Percentiles rank a stretch among this genome's conserved stretches.
Evolutionary conservation across 2,888 invertebrate species (phyloP).

Genomic region (Criorhina ranunculi): DNA sequence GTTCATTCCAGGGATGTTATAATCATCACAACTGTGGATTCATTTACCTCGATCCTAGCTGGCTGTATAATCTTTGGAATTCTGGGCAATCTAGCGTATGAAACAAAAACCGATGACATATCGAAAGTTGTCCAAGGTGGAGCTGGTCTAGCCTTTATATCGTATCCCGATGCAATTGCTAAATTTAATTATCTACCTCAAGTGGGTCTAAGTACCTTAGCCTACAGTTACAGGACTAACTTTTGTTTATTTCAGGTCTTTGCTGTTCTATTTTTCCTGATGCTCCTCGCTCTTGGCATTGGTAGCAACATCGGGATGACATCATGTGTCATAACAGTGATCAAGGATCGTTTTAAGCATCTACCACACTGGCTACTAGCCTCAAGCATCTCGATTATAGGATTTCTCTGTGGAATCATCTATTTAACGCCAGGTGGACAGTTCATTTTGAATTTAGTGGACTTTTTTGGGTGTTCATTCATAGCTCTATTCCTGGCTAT

Average conservation of each 20-base stretch:
- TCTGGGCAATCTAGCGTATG: slow-evolving; percentile 91
- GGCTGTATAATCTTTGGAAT: slow-evolving; percentile 94
- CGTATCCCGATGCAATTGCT: slow-evolving; percentile 87
- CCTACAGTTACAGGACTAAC: neutral
- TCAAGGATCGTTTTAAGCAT: slow-evolving; percentile 85
- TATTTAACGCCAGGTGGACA: slow-evolving; percentile 90
- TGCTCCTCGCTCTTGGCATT: slow-evolving; percentile 86
- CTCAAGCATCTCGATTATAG: slow-evolving; percentile 83
- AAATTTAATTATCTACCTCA: slow-evolving; percentile 86
- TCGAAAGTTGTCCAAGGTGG: slow-evolving; percentile 89
- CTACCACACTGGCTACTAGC: slow-evolving; percentile 86
- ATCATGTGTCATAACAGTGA: slow-evolving; percentile 84
- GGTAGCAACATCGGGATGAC: slow-evolving; percentile 85
- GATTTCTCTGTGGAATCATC: slow-evolving; percentile 87
- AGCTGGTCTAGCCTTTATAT: slow-evolving; percentile 92
- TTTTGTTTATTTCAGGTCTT: slow-evolving; percentile 82
- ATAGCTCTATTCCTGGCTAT: slow-evolving; percentile 89
- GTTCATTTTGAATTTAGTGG: slow-evolving; percentile 89
- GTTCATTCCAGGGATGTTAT: slow-evolving; percentile 88
- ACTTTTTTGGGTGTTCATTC: slow-evolving; percentile 91
- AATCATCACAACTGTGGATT: slow-evolving; percentile 92
- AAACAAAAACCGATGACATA: slow-evolving; percentile 87
- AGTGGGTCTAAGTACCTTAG: neutral
- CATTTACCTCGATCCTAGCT: slow-evolving; percentile 92
- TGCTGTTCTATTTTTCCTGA: slow-evolving; percentile 86